phyloP scores from a whole-genome alignment of 2,888 invertebrate genomes.

The Drosophila prolongata region DNA sequence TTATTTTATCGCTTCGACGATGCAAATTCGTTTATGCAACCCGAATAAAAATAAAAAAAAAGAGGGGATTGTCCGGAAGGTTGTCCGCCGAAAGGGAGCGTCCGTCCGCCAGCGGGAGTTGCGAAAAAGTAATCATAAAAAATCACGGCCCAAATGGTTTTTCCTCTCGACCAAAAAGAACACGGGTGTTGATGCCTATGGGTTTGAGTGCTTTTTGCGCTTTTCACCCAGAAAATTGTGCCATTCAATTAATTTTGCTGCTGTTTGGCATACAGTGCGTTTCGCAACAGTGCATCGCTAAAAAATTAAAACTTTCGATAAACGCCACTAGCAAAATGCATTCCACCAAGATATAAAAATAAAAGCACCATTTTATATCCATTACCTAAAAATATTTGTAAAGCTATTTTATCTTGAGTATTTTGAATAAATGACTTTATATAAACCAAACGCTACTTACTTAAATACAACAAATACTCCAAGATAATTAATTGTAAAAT shows the following conservation, averaged over 20 bases:
- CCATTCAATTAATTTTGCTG: conserved; percentile 62
- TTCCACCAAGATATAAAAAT: background rate
- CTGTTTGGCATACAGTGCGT: conserved; percentile 31
- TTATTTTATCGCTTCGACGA: conserved; percentile 47
- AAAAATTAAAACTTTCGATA: background rate
- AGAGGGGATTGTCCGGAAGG: conserved; percentile 7
- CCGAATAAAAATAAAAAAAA: conserved; percentile 2
- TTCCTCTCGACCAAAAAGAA: conserved; percentile 13
- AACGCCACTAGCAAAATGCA: background rate
- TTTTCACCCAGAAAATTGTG: conserved; percentile 52
- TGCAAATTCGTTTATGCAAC: conserved; percentile 50
- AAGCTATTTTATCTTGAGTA: no score
- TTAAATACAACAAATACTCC: background rate
- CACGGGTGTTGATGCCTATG: conserved; percentile 44
- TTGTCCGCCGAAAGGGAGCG: conserved; percentile 2
- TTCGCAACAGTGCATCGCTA: conserved; percentile 6
- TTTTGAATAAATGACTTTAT: no score
- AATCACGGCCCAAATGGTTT: conserved; percentile 50
- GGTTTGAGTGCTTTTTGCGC: conserved; percentile 43
- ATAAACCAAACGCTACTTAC: background rate
- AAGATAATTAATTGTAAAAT: background rate
- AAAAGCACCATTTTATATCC: no score
- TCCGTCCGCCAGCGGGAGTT: background rate
- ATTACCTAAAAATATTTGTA: no score
- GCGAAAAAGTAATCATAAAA: conserved; percentile 47